phyloP scores from a whole-genome alignment of 2,888 invertebrate genomes.

The Gandaritis pyraliata region DNA sequence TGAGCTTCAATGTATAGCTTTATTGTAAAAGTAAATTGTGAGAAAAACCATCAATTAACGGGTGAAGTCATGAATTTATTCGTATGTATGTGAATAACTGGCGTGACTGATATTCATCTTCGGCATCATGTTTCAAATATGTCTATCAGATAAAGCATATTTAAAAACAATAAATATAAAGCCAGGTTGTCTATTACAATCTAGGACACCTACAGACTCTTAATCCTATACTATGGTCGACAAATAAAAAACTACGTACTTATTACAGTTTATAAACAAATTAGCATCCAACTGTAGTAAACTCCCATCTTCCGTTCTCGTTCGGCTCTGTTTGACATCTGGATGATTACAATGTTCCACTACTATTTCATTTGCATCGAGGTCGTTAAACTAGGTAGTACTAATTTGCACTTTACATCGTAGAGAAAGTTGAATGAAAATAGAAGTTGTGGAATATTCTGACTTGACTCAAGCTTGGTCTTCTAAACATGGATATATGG shows the following conservation, averaged over 20 bases:
- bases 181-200: too few species aligned
- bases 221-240: too few species aligned
- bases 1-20: too few species aligned
- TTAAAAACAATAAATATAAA: too few species aligned
- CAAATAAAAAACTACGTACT: too few species aligned
- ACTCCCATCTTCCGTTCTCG: constrained; percentile 60
- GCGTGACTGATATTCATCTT: constrained; percentile 20
- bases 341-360: constrained; percentile 44
- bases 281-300: constrained; percentile 54
- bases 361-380: constrained; percentile 42
- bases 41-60: constrained; percentile 16
- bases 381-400: constrained; percentile 38
- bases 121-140: neutral
- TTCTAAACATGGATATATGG: neutral
- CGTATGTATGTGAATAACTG: too few species aligned
- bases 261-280: constrained; percentile 41
- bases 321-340: constrained; percentile 70
- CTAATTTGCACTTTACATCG: constrained; percentile 34
- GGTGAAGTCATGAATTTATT: constrained; percentile 36
- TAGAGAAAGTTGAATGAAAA: constrained; percentile 21
- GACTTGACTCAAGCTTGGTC: neutral
- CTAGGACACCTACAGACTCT: too few species aligned
- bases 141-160: too few species aligned
- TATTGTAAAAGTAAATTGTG: constrained; percentile 8
- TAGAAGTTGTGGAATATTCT: constrained; percentile 8